Evolutionary conservation across 2,797 vertebrate species (phyloP), one percentile per base, ranked within the genome.

Genomic region (Pelobates cultripes): DNA sequence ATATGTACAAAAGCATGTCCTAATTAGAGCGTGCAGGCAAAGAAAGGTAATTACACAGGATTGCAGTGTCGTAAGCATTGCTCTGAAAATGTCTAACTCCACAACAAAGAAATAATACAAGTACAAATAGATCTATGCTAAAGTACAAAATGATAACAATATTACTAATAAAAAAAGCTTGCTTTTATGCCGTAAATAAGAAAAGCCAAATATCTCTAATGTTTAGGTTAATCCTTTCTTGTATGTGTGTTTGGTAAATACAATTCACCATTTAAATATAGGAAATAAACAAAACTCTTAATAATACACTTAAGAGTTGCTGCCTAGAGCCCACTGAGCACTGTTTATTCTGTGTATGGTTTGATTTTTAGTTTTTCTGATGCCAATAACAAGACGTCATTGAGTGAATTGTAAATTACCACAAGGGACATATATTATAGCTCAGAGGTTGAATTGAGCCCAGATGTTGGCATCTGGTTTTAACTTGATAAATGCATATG

Each of bases 331-430:
- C 88, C 86, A 85, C 80, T 87, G 90, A 87, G 90, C 88, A 84
- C 81, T 83, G 84, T 83, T 87, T 88, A 78, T 77, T 83, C 87
- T 87, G 85, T 89, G 88, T 86, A 67, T 2, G 47, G 80, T 84
- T 87, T 82, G 86, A 77, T 87, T 89, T 73, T 64, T 87, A 88
- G 85, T 55, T 69, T 81, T 85, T 69, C 84, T 82, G 77, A 78
- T 86, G 87, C 87, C 89, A 92, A 93, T 87, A 94, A 93, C 91
- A 93, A 87, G 89, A 90, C 91, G 89, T 93, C 93, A 94, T 88
- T 90, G 85, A 44, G 93, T 86, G 92, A 83, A 90, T 93, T 93
- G 88, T 90, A 84, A 88, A 85, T 88, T 86, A 85, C 90, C 90
- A 88, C 81, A 0, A 85, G 90, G 86, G 88, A 86, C 79, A 66